These are phyloP conservation scores for Bungarus multicinctus DNA, from an alignment of 2,113 vertebrate species.

Conservation along the genomic window DNA sequence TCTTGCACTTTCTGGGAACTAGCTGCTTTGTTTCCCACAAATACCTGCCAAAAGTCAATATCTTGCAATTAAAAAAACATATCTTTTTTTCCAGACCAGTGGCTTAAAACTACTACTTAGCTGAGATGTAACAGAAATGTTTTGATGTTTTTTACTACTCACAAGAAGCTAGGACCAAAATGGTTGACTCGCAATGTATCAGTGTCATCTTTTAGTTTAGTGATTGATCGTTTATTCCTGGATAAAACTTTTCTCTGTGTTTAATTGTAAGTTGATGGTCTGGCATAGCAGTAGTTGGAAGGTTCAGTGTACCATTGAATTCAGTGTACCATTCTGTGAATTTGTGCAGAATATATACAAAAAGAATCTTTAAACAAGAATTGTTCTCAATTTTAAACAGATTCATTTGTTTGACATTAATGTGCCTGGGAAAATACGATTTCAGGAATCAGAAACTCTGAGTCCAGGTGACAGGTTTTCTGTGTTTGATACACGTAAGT, in stretches of 20 bases:
- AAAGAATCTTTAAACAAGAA: background rate
- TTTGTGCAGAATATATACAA: background rate
- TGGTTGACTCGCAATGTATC: background rate
- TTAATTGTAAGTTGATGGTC: background rate
- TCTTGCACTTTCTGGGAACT: no score
- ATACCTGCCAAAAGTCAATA: background rate
- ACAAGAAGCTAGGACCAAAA: background rate
- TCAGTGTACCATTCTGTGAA: background rate
- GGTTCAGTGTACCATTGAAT: background rate
- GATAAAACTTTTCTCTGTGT: background rate
- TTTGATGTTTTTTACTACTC: background rate
- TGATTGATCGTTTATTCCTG: background rate
- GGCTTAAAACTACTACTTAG: background rate
- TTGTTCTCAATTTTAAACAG: conserved; percentile 64
- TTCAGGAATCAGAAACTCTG: conserved; percentile 93
- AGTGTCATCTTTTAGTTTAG: background rate
- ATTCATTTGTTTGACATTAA: conserved; percentile 97
- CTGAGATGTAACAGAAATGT: background rate
- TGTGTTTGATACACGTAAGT: conserved; percentile 89
- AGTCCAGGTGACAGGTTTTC: conserved; percentile 86
- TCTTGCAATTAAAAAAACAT: background rate
- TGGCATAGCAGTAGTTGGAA: background rate
- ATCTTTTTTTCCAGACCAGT: background rate
- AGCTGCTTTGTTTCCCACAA: background rate
- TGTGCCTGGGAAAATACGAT: conserved; percentile 91